phyloP scores from a whole-genome alignment of 2,113 vertebrate species.

The Rhea americana region DNA sequence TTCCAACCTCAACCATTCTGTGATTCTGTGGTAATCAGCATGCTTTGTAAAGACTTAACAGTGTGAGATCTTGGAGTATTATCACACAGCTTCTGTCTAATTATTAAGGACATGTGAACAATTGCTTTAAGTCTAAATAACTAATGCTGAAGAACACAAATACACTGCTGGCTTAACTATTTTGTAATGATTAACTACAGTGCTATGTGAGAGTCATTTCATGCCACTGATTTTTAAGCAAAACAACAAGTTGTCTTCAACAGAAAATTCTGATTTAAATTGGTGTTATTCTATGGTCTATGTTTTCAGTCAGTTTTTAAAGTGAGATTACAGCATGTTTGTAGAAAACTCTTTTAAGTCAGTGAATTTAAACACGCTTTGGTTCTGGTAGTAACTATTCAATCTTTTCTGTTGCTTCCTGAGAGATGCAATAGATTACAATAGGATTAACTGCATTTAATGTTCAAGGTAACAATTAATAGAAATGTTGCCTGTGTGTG shows the following conservation, averaged over 20 bases:
- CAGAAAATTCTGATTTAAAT: conserved; percentile 18
- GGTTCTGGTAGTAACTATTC: not conserved
- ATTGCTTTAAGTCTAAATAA: conserved; percentile 19
- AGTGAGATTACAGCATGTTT: not conserved
- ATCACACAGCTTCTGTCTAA: conserved; percentile 15
- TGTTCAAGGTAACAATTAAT: conserved; percentile 66
- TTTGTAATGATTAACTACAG: conserved; percentile 61
- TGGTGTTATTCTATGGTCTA: not conserved
- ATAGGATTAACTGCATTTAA: conserved; percentile 42
- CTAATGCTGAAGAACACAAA: conserved; percentile 27
- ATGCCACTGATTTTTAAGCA: conserved; percentile 2
- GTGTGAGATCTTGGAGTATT: not conserved
- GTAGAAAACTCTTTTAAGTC: not conserved
- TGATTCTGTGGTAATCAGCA: not conserved
- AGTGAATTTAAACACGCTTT: not conserved
- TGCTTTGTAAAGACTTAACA: not conserved
- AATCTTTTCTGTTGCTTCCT: conserved; percentile 5
- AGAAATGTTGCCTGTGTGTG: conserved; percentile 23
- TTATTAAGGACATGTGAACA: conserved; percentile 41
- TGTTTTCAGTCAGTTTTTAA: conserved; percentile 8
- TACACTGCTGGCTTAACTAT: not conserved
- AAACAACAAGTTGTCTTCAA: conserved; percentile 38
- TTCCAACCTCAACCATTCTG: too few relatives aligned
- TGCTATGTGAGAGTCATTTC: not conserved
- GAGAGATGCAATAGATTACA: conserved; percentile 8